Percentiles rank a stretch among this genome's conserved stretches.
phyloP scores from a whole-genome alignment of 2,113 vertebrate species.

The Sprattus sprattus region DNA sequence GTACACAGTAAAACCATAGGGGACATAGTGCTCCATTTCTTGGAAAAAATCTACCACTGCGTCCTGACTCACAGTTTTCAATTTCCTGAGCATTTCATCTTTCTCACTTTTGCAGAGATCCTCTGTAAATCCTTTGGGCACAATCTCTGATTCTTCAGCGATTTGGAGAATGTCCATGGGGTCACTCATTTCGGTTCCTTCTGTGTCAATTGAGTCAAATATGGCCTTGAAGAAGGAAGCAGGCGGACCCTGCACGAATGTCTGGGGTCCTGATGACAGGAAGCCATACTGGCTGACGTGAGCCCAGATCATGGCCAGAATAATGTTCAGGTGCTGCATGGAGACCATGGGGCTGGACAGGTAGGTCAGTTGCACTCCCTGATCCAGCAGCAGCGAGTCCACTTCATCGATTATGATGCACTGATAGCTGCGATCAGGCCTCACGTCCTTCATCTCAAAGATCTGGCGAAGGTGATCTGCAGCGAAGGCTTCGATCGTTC shows the following conservation, averaged over 20 bases:
- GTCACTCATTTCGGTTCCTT: conserved; percentile 26
- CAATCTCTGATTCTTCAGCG: background rate
- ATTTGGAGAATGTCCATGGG: background rate
- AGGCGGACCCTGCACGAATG: conserved; percentile 30
- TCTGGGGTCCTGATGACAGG: conserved; percentile 21
- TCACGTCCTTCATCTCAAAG: conserved; percentile 37
- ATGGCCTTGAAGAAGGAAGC: conserved; percentile 36
- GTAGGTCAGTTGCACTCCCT: conserved; percentile 42
- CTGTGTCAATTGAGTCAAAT: conserved; percentile 37
- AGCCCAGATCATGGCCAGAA: conserved; percentile 39
- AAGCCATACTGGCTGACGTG: conserved; percentile 33
- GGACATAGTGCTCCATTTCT: conserved; percentile 26
- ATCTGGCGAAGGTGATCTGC: conserved; percentile 44
- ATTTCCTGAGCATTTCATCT: background rate
- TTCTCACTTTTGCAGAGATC: background rate
- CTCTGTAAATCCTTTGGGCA: background rate
- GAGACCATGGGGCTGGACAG: conserved; percentile 36
- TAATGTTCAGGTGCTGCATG: conserved; percentile 40
- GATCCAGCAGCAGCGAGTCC: conserved; percentile 43
- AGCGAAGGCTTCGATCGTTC: conserved; percentile 44
- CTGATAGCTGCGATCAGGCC: conserved; percentile 40
- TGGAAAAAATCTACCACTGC: conserved; percentile 25
- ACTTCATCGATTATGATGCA: conserved; percentile 48
- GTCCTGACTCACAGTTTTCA: conserved; percentile 13
- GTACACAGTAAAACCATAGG: conserved; percentile 30